These are phyloP conservation scores for Xestoiulus laeticollis DNA, from an alignment of 2,888 invertebrate species.

Conservation along the genomic window DNA sequence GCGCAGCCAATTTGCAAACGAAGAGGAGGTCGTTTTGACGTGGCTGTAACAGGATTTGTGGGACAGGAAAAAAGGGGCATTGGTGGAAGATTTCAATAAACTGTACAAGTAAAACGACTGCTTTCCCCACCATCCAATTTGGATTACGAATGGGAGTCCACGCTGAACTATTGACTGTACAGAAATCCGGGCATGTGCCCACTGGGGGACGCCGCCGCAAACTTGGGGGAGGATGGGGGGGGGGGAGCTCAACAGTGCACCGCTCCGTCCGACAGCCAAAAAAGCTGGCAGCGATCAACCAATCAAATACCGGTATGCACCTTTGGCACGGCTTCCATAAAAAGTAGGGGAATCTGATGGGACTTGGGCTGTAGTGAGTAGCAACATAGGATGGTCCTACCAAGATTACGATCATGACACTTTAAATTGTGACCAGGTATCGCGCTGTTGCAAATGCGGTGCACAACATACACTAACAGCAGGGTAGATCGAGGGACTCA, in stretches of 20 bases:
- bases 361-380: neutral
- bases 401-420: too few relatives aligned
- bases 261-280: neutral
- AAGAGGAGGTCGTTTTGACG: neutral
- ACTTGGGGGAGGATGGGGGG: too few relatives aligned
- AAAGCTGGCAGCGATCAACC: neutral
- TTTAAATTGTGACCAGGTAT: too few relatives aligned
- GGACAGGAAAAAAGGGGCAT: neutral
- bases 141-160: slow-evolving; percentile 34
- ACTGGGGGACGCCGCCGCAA: neutral
- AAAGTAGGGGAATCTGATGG: neutral
- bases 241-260: slow-evolving; percentile 11
- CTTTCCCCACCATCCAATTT: slow-evolving; percentile 37
- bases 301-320: slow-evolving; percentile 3
- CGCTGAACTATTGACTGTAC: slow-evolving; percentile 33
- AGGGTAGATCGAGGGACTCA: too few relatives aligned
- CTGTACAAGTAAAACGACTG: slow-evolving; percentile 23
- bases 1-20: neutral
- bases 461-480: too few relatives aligned
- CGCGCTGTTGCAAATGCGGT: too few relatives aligned
- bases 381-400: neutral
- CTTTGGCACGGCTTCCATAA: slow-evolving; percentile 17
- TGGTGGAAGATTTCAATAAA: neutral
- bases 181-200: neutral
- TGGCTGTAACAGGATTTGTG: neutral